Conservation (phyloP, 2,797 vertebrate genomes). For the Sylvilagus floridanus region DNA sequence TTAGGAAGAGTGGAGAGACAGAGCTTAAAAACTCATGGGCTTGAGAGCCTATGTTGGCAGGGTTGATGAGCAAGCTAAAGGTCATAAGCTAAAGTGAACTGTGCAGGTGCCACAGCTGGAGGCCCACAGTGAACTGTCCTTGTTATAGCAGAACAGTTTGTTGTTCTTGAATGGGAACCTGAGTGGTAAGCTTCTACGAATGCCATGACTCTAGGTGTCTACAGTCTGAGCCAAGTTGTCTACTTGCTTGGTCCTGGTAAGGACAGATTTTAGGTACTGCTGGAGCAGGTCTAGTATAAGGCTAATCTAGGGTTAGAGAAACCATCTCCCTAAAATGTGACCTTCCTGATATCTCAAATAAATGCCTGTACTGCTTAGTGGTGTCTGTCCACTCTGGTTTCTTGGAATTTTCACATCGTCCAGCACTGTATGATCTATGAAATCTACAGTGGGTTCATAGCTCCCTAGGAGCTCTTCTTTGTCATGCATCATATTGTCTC, state of each 20-base stretch:
- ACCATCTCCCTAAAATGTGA: background rate
- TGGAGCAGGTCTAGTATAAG: background rate
- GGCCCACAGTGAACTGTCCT: background rate
- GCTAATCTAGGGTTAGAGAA: background rate
- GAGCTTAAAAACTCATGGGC: background rate
- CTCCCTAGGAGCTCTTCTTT: background rate
- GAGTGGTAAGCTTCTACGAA: background rate
- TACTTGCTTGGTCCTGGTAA: background rate
- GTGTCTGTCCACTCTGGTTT: background rate
- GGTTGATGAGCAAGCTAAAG: background rate
- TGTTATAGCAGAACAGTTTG: background rate
- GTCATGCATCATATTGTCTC: background rate
- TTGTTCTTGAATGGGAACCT: background rate
- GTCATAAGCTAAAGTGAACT: background rate
- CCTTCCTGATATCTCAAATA: background rate
- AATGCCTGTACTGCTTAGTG: background rate
- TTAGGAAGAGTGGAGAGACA: background rate
- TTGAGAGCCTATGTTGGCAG: background rate
- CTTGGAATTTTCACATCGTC: background rate
- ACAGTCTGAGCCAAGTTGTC: background rate
- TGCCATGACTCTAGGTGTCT: background rate
- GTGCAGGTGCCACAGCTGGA: background rate
- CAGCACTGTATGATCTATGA: background rate
- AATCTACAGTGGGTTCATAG: background rate
- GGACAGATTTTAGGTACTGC: background rate